phyloP scores from a whole-genome alignment of 2,888 invertebrate species.

The Willowsia nigromaculata region DNA sequence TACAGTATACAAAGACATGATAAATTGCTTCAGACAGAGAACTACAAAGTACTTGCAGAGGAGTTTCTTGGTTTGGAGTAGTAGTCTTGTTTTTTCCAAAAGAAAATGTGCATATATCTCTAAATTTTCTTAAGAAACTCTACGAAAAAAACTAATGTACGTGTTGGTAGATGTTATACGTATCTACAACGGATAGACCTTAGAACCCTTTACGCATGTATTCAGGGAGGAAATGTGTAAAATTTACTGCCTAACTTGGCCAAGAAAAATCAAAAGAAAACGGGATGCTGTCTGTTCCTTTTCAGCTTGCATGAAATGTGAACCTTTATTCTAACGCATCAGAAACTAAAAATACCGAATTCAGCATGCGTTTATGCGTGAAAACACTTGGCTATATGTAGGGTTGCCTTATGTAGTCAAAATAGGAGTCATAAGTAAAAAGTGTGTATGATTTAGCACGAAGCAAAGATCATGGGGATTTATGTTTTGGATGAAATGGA shows the following conservation, averaged over 20 bases:
- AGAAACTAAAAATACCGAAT: not conserved
- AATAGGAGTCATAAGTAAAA: not conserved
- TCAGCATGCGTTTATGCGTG: not conserved
- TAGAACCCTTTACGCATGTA: too few relatives aligned
- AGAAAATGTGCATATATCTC: too few relatives aligned
- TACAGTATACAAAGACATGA: not conserved
- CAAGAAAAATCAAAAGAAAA: not conserved
- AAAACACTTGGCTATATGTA: not conserved
- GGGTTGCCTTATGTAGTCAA: not conserved
- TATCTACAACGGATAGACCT: too few relatives aligned
- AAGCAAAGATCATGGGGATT: not conserved
- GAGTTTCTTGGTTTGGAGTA: not conserved
- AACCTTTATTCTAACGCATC: not conserved
- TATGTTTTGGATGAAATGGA: too few relatives aligned
- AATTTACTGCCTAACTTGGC: not conserved
- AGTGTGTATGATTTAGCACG: not conserved
- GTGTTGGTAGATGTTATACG: too few relatives aligned
- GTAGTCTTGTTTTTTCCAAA: not conserved
- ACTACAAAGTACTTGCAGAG: conserved; percentile 10
- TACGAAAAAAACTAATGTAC: too few relatives aligned
- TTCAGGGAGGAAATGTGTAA: conserved; percentile 3
- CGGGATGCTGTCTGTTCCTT: not conserved
- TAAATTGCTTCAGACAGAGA: conserved; percentile 36
- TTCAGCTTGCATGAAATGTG: not conserved
- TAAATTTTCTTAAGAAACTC: too few relatives aligned